A percentile compares a stretch with the other conserved stretches of the same genome.
Evolutionary conservation across 2,113 vertebrate genomes (phyloP).

Genomic region (Oryzias woworae): DNA sequence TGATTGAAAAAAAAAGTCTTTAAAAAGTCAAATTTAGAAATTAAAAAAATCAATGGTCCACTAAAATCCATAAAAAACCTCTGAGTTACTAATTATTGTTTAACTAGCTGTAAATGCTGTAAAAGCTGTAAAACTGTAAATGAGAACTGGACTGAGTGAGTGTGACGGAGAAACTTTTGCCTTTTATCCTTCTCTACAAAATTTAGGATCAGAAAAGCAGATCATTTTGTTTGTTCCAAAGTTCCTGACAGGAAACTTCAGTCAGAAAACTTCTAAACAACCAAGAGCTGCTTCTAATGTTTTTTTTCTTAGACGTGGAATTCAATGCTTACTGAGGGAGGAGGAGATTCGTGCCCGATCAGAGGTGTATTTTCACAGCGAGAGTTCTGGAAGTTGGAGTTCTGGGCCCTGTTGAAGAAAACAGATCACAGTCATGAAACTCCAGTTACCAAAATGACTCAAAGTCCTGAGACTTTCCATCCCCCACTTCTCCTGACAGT

Average conservation of each 20-base stretch:
- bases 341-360: constrained; percentile 97
- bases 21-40: too few species aligned
- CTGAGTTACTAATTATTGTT: too few species aligned
- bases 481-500: constrained; percentile 10
- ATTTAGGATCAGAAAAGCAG: not conserved
- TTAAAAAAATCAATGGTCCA: too few species aligned
- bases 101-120: too few species aligned
- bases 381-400: constrained; percentile 97
- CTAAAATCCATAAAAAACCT: too few species aligned
- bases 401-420: constrained; percentile 88
- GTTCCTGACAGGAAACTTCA: not conserved
- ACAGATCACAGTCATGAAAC: constrained; percentile 23
- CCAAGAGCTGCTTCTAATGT: constrained; percentile 5
- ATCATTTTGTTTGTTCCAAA: not conserved
- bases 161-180: too few species aligned
- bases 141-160: too few species aligned
- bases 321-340: constrained; percentile 90
- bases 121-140: too few species aligned
- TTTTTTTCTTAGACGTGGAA: constrained; percentile 6
- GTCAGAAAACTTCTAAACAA: constrained; percentile 2
- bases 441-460: not conserved
- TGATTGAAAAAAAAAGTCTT: too few species aligned
- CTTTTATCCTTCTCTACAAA: too few species aligned
- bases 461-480: not conserved
- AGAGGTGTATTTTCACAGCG: constrained; percentile 98